phyloP scores from a whole-genome alignment of 2,113 vertebrate species.

The Peromyscus californicus region DNA sequence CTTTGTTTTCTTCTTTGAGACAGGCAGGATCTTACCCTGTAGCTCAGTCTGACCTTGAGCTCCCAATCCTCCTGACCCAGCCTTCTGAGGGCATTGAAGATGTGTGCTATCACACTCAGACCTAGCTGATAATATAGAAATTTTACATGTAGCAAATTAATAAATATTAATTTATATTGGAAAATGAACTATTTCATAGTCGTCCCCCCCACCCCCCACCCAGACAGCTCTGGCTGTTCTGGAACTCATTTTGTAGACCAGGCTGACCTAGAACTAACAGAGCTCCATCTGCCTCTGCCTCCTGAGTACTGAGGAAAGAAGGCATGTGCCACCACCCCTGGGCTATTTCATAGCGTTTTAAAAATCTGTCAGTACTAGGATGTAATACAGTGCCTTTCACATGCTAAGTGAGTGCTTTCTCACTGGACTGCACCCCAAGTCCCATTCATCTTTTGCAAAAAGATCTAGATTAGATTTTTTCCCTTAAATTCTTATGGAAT shows the following conservation, averaged over 20 bases:
- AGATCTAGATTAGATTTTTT: constrained; percentile 15
- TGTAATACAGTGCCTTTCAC: neutral
- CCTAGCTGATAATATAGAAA: neutral
- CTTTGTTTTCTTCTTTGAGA: neutral
- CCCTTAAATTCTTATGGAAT: neutral
- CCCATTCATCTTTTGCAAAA: constrained; percentile 10
- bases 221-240: neutral
- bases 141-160: constrained; percentile 32
- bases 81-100: neutral
- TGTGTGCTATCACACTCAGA: neutral
- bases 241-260: neutral
- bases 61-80: neutral
- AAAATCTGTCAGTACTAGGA: neutral
- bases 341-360: neutral
- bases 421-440: neutral
- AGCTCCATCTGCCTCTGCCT: neutral
- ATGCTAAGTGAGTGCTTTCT: neutral
- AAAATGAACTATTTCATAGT: neutral
- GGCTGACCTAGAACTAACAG: neutral
- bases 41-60: neutral
- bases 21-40: neutral
- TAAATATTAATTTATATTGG: constrained; percentile 39
- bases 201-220: too few relatives aligned
- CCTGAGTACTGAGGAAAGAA: neutral
- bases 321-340: neutral